Conservation (phyloP, 2,797 vertebrate genomes). For the Peromyscus eremicus region DNA sequence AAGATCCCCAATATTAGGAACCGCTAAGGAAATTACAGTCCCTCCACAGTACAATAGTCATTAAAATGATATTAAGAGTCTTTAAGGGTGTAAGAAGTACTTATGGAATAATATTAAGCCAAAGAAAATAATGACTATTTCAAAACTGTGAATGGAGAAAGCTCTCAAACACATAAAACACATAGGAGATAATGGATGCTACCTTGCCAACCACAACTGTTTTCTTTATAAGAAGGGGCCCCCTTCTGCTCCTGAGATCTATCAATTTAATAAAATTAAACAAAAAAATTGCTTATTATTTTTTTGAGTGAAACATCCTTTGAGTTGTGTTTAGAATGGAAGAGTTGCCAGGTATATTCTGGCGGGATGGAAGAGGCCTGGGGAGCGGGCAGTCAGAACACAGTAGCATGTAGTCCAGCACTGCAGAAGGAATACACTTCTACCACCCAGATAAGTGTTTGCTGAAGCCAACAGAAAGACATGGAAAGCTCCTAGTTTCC, state of each 20-base stretch:
- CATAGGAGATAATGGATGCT: neutral
- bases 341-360: neutral
- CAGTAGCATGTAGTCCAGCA: neutral
- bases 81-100: conserved; percentile 17
- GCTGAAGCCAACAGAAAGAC: neutral
- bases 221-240: neutral
- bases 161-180: neutral
- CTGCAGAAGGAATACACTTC: neutral
- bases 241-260: neutral
- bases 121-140: neutral
- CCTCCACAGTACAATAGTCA: neutral
- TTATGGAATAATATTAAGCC: conserved; percentile 13
- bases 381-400: neutral
- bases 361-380: neutral
- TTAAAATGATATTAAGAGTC: conserved; percentile 10
- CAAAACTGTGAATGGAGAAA: neutral
- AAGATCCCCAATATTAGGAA: neutral
- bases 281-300: neutral
- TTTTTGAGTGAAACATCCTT: conserved; percentile 29
- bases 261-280: conserved; percentile 43
- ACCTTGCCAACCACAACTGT: neutral
- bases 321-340: conserved; percentile 31
- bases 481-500: neutral
- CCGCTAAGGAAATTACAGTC: neutral
- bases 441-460: neutral